Evolutionary conservation across 37 sponge, comb jelly and placozoan genomes (phyloP), one percentile per base, ranked within the genome.

Genomic region (Crambe crambe): DNA sequence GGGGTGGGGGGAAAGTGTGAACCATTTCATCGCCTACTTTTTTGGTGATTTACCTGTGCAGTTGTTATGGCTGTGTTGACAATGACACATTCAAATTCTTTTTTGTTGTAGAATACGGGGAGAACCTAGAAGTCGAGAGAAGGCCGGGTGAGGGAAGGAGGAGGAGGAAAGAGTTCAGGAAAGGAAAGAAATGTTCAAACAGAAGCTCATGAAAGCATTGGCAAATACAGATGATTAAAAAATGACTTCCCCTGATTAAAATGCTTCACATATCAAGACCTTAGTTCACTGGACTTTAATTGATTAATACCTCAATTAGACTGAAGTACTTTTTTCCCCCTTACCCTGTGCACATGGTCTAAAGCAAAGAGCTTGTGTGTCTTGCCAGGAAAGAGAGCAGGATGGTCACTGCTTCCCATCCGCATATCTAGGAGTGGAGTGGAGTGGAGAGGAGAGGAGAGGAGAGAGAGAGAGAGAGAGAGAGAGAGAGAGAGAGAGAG

Each of bases 321-420:
- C 15, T 18, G 9, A 51, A 58, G 2, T 58, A 42, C 23, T n/a
- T n/a, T n/a, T n/a, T n/a, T n/a, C n/a, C n/a, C n/a, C 39, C 42
- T 66, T 63, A 92, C 92, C 71, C 83, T 70, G n/a, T 83, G 56
- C 2, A 70, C 59, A 38, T 82, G 92, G 32, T 87, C 81, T 31
- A 92, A 57, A 23, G 72, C 85, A 47, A 64, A 92, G 65, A 87
- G 83, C 20, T 56, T 64, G 43, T 83, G 58, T 38, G 74, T 29
- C 42, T 81, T 89, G 8, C 74, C 60, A 20, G 56, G 61, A 23
- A 61, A 83, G 3, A 67, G 29, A 3, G 68, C 72, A 20, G 75
- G 79, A 23, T 58, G 59, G 23, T 83, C 84, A n/a, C 56, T 39
- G 26, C 79, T 37, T 2, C 73, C 57, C 83, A 83, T 79, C 0